These are phyloP conservation scores for Furnarius figulus DNA, from an alignment of 2,113 vertebrate genomes.

Conservation along the genomic window DNA sequence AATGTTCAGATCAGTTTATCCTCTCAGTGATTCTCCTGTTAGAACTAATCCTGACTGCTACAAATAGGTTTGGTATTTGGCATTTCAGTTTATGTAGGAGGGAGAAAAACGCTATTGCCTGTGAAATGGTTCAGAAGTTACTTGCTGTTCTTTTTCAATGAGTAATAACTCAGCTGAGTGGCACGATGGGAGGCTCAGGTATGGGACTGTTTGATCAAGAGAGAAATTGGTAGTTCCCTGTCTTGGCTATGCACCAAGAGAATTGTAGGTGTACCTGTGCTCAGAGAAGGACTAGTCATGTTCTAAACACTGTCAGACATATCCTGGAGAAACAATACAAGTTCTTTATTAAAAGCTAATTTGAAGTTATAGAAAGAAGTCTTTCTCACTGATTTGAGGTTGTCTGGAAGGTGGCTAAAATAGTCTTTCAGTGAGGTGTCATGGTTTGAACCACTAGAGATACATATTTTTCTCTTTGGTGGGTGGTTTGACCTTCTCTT, in stretches of 20 bases:
- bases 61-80: conserved; percentile 57
- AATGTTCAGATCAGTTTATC: background rate
- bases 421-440: background rate
- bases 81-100: conserved; percentile 40
- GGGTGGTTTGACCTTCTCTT: background rate
- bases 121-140: conserved; percentile 30
- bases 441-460: background rate
- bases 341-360: background rate
- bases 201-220: background rate
- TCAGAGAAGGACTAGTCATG: background rate
- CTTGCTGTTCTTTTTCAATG: conserved; percentile 34
- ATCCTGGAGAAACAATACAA: background rate
- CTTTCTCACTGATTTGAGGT: background rate
- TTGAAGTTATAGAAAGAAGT: background rate
- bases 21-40: background rate
- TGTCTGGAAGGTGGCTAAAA: background rate
- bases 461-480: background rate
- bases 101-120: background rate
- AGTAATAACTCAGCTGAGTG: conserved; percentile 29
- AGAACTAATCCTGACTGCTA: conserved; percentile 19
- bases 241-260: background rate
- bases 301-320: background rate
- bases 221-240: background rate
- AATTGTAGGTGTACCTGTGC: background rate
- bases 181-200: background rate